These are phyloP conservation scores for Scalopus aquaticus DNA, from an alignment of 2,113 vertebrate genomes.

Conservation along the genomic window DNA sequence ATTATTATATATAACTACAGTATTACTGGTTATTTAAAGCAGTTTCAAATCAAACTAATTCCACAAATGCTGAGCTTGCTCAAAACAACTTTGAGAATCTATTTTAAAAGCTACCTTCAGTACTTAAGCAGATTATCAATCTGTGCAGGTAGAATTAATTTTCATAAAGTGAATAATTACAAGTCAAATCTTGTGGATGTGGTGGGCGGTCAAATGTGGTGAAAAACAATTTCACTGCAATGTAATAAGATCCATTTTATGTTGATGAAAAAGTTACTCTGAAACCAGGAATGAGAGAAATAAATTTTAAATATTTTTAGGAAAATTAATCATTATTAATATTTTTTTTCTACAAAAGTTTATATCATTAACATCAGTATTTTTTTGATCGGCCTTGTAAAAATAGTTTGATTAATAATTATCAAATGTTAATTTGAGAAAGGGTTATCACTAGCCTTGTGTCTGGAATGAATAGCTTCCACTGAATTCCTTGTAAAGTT, in stretches of 20 bases:
- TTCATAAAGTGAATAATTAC: not conserved
- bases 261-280: not conserved
- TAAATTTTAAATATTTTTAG: not conserved
- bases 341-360: not conserved
- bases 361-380: not conserved
- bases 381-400: not conserved
- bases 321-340: not conserved
- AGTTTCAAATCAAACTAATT: conserved; percentile 32
- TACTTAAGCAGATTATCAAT: not conserved
- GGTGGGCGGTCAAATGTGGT: not conserved
- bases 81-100: conserved; percentile 10
- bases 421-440: not conserved
- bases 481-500: not conserved
- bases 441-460: not conserved
- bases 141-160: not conserved
- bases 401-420: not conserved
- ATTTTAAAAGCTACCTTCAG: not conserved
- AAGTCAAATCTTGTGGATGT: not conserved
- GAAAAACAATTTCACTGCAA: not conserved
- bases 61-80: not conserved
- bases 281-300: not conserved
- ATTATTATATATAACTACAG: not conserved
- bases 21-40: not conserved
- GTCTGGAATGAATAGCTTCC: not conserved
- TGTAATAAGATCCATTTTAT: not conserved